phyloP scores from a whole-genome alignment of 2,888 invertebrate species.

The Polydrusus tereticollis region DNA sequence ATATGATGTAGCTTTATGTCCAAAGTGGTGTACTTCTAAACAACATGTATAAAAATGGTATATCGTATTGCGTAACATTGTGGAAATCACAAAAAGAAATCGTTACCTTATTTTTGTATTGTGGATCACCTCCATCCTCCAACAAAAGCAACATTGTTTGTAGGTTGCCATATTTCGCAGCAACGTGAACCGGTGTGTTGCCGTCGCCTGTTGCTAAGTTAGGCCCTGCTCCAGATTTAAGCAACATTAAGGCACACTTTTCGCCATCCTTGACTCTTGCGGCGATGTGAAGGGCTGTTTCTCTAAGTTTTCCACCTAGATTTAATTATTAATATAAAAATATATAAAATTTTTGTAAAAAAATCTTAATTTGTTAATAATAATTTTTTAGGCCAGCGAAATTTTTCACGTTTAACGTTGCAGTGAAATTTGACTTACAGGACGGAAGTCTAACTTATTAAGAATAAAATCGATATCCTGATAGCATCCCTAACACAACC shows the following conservation, averaged over 20 bases:
- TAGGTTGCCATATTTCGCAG: slow-evolving; percentile 92
- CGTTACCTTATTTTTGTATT: slow-evolving; percentile 82
- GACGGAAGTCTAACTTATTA: too few species aligned
- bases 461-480: too few species aligned
- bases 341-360: not conserved
- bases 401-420: too few species aligned
- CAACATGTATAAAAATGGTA: not conserved
- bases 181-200: slow-evolving; percentile 97
- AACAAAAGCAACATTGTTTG: slow-evolving; percentile 87
- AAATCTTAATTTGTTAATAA: too few species aligned
- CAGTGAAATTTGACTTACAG: too few species aligned
- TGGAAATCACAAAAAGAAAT: not conserved
- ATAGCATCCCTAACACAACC: too few species aligned
- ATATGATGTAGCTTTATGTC: not conserved
- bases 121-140: slow-evolving; percentile 95
- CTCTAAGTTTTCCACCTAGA: slow-evolving; percentile 84
- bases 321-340: not conserved
- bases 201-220: slow-evolving; percentile 97
- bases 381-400: too few species aligned
- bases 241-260: slow-evolving; percentile 94
- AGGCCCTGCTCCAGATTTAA: slow-evolving; percentile 97
- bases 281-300: slow-evolving; percentile 98
- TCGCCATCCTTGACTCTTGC: slow-evolving; percentile 92
- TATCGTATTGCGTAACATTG: not conserved
- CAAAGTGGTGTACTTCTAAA: slow-evolving; percentile 10